Percentiles rank a stretch among this genome's conserved stretches.
Conservation (phyloP, 2,797 vertebrate genomes). For the Ciconia nigra region DNA sequence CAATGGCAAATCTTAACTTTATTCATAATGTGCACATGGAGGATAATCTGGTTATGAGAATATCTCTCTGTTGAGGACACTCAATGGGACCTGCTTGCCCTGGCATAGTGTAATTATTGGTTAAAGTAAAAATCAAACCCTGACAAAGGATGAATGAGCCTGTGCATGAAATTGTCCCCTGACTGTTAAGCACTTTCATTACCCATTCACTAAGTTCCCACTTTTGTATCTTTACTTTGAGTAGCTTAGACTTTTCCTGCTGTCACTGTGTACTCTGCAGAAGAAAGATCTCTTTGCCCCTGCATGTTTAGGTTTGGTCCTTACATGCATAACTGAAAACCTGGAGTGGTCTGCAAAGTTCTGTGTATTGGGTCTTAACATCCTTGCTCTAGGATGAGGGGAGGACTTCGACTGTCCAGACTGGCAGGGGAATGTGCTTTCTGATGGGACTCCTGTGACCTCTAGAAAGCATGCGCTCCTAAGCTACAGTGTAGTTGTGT, state of each 20-base stretch:
- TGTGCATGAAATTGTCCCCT: neutral
- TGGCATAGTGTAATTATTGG: neutral
- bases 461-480: fast-evolving
- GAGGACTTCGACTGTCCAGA: neutral
- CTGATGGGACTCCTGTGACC: too few species aligned
- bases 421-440: neutral
- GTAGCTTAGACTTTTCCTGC: neutral
- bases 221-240: neutral
- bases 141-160: neutral
- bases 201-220: neutral
- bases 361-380: neutral
- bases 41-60: neutral
- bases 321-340: neutral
- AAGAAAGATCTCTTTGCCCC: neutral
- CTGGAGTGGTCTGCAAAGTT: neutral
- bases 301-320: neutral
- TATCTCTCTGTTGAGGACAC: neutral
- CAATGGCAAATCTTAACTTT: neutral
- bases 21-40: neutral
- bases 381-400: neutral
- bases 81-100: neutral
- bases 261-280: neutral
- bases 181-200: neutral
- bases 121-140: neutral
- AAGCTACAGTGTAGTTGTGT: neutral